Conservation (phyloP, 2,888 invertebrate species). For the Eupsilia transversa region DNA sequence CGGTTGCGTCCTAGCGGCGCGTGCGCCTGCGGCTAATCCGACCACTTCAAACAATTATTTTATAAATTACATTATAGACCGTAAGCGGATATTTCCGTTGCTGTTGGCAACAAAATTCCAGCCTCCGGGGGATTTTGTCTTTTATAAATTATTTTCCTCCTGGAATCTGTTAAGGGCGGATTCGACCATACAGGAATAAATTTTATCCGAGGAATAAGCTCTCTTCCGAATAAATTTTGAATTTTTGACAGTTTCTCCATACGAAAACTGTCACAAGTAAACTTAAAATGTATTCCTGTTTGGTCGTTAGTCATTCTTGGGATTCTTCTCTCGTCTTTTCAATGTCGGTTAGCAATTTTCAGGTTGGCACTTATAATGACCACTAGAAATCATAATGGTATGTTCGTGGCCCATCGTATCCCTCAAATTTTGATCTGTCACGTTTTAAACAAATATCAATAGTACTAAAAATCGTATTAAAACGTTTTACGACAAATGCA, state of each 20-base stretch:
- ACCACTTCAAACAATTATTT: slow-evolving; percentile 19
- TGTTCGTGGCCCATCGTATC: neutral
- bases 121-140: neutral
- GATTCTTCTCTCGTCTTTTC: neutral
- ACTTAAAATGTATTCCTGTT: too few relatives aligned
- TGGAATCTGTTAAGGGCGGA: neutral
- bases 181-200: too few relatives aligned
- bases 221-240: too few relatives aligned
- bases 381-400: neutral
- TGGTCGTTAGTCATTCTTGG: neutral
- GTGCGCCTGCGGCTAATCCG: slow-evolving; percentile 40
- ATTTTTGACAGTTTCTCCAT: too few relatives aligned
- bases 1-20: slow-evolving; percentile 51
- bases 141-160: neutral
- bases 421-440: neutral
- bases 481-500: slow-evolving; percentile 11
- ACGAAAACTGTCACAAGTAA: too few relatives aligned
- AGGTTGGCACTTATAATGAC: neutral
- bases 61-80: slow-evolving; percentile 7
- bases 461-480: neutral
- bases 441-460: slow-evolving; percentile 2
- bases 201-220: too few relatives aligned
- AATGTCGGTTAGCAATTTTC: neutral
- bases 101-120: neutral
- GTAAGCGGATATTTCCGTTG: slow-evolving; percentile 17